phyloP scores from a whole-genome alignment of 2,888 invertebrate species.

The Sepioteuthis lessoniana region DNA sequence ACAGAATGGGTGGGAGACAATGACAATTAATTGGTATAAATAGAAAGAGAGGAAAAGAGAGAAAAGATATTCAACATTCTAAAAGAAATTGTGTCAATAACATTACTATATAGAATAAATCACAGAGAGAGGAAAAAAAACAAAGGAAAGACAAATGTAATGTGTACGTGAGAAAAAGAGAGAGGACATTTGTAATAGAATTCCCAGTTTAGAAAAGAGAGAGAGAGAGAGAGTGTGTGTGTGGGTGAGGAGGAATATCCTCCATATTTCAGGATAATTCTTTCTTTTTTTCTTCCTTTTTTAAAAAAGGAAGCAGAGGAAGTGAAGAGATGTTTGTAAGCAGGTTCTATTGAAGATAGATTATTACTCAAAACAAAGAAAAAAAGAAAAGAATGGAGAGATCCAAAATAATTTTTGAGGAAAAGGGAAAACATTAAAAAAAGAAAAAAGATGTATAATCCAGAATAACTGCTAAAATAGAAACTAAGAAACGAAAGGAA shows the following conservation, averaged over 20 bases:
- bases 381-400: too few relatives aligned
- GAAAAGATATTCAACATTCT: not conserved
- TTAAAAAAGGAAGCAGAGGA: too few relatives aligned
- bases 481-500: not conserved
- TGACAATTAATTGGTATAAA: not conserved
- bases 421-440: too few relatives aligned
- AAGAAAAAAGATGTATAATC: not conserved
- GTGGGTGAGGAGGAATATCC: too few relatives aligned
- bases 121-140: not conserved
- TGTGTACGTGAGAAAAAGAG: not conserved
- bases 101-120: not conserved
- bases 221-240: too few relatives aligned
- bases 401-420: too few relatives aligned
- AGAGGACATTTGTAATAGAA: not conserved
- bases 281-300: too few relatives aligned
- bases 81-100: not conserved
- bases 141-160: not conserved
- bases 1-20: not conserved
- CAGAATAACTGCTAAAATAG: not conserved
- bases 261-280: too few relatives aligned
- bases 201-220: too few relatives aligned
- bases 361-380: too few relatives aligned
- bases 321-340: too few relatives aligned
- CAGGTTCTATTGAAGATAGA: too few relatives aligned
- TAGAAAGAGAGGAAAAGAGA: not conserved